Conservation (phyloP, 1,140 invertebrate genomes). For the Bombus picipes region DNA sequence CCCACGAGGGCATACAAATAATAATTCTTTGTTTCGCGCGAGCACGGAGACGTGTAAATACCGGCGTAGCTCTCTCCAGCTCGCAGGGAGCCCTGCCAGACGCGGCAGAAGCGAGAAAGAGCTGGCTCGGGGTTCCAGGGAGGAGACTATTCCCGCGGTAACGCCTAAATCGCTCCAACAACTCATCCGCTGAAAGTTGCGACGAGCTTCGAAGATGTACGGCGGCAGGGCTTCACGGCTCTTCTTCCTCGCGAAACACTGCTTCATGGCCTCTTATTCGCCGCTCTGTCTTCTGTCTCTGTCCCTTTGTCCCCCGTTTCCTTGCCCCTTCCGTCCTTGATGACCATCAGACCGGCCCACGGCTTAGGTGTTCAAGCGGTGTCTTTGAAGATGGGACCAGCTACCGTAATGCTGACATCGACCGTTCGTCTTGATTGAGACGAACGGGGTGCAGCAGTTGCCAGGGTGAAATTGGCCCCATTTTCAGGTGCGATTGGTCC, state of each 20-base stretch:
- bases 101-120: constrained; percentile 32
- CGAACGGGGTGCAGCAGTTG: neutral
- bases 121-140: constrained; percentile 53
- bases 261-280: constrained; percentile 54
- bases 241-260: constrained; percentile 42
- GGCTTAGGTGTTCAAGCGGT: neutral
- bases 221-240: constrained; percentile 57
- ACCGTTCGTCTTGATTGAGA: neutral
- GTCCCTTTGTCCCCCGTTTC: neutral
- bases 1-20: constrained; percentile 79
- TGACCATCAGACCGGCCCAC: neutral
- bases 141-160: constrained; percentile 75
- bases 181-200: constrained; percentile 81
- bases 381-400: neutral
- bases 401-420: neutral
- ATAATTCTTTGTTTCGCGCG: constrained; percentile 82
- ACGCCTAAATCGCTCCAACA: constrained; percentile 81
- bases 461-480: neutral
- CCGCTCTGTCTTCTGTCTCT: neutral
- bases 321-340: neutral
- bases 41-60: constrained; percentile 80
- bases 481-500: constrained; percentile 14
- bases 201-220: constrained; percentile 79
- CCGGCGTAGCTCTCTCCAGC: constrained; percentile 68
- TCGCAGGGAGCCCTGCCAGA: constrained; percentile 60